Base-by-base conservation (phyloP, 2,797 vertebrate genomes). In the Cuniculus paca region DNA sequence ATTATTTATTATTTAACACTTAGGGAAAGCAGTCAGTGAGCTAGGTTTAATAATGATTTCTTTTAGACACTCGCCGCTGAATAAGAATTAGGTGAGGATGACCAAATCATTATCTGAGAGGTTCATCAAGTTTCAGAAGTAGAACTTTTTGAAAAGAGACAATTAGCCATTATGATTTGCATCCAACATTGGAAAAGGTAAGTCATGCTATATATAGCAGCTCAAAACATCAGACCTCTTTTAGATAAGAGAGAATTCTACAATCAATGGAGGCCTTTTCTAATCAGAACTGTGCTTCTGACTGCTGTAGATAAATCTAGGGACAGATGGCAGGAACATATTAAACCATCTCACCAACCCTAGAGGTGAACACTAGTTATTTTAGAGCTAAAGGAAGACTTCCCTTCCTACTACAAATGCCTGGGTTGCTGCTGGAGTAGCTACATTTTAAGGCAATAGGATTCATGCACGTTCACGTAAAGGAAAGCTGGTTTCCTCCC, bases 1-100 rank as follows among this genome's bases (percentile, higher is more conserved):
- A 97, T 97, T 97, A 97, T 97, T 97, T 97, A 97, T 97, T 95
- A 95, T 94, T 96, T 97, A 90, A 97, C 96, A 91, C 95, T 97
- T 95, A 96, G 88, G 77, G 88, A 93, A 82, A 95, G 96, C 89
- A 75, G 87, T 89, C 93, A 58, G 89, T 6, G 52, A 91, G 79
- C 93, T 42, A 74, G 68, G 83, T 86, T 97, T 88, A 91, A 92
- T 96, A 92, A 95, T 79, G 87, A 96, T 96, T 97, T 95, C 91
- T 97, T 83, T 91, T 83, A 83, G 89, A 94, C 56, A 90, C 28
- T 90, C 56, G 48, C 83, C 50, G 0, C 68, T 94, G 74, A 78
- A 75, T 86, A 75, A 92, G 95, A 97, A 94, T 94, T 94, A 97
- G 96, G 78, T 75, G 82, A 95, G 86, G 61, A 83, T 4, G 77